Conservation (phyloP, 2,888 invertebrate species). For the Orthosia incerta region DNA sequence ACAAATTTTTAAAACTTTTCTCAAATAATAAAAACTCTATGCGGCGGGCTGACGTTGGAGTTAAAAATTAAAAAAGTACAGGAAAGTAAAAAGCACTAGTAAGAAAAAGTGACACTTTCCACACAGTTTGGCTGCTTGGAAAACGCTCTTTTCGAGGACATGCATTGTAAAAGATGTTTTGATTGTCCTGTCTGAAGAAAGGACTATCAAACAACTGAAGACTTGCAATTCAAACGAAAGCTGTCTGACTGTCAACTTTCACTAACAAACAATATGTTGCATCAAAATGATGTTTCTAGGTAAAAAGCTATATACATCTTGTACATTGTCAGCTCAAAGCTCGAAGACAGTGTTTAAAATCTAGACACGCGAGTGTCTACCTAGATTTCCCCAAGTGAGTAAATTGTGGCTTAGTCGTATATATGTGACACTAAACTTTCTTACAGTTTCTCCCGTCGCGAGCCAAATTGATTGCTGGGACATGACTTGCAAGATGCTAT, state of each 20-base stretch:
- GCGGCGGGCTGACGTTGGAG: no score
- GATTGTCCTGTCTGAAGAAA: no score
- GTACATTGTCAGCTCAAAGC: conserved; percentile 23
- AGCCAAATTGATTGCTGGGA: conserved; percentile 23
- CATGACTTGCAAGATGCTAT: conserved; percentile 47
- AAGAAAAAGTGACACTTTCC: no score
- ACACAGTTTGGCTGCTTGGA: no score
- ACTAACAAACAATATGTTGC: not conserved
- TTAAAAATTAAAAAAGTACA: no score
- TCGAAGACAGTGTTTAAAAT: conserved; percentile 47
- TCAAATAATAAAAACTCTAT: no score
- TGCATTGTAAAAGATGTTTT: no score
- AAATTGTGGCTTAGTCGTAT: conserved; percentile 39
- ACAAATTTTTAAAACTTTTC: no score
- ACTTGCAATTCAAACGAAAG: no score
- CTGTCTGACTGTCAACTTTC: not conserved
- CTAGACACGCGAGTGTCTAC: conserved; percentile 35
- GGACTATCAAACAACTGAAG: no score
- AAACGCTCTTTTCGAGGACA: no score
- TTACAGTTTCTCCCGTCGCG: conserved; percentile 45
- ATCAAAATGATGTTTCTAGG: not conserved
- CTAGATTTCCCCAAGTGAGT: conserved; percentile 48
- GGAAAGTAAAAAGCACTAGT: no score
- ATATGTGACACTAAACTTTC: conserved; percentile 60
- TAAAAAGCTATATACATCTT: conserved; percentile 11